Evolutionary conservation across 1,140 invertebrate genomes (phyloP), one percentile per base, ranked within the genome.

Genomic region (Triops cancriformis): DNA sequence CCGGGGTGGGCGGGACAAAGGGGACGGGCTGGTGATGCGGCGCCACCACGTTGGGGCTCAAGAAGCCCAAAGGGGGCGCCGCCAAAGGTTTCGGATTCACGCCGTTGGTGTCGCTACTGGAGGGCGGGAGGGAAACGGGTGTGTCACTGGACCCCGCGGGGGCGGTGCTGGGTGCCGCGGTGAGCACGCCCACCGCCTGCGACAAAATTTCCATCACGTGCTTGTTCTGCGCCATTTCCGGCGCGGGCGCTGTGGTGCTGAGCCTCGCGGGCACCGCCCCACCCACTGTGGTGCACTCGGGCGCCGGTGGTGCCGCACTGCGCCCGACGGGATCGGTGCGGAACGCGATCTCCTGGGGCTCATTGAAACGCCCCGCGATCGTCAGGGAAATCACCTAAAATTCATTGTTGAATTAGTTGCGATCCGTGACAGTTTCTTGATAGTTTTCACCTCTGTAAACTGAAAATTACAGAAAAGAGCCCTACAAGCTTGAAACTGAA

Each of bases 371-470:
- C 76, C 90, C 88, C 81, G 92, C 93, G 85, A 97, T 88, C 81
- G 94, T 92, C 81, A 97, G 87, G 72, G 94, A 95, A 85, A 97
- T 95, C 73, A 91, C 87, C 89, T 90, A 79, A 4, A 37, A 37
- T 37, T 37, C 7, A 37, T n/a, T n/a, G n/a, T n/a, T n/a, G n/a
- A n/a, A n/a, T n/a, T n/a, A n/a, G n/a, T n/a, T n/a, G n/a, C n/a
- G n/a, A n/a, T n/a, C n/a, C n/a, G n/a, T n/a, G n/a, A n/a, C n/a
- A n/a, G n/a, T n/a, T n/a, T n/a, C n/a, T n/a, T n/a, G n/a, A n/a
- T n/a, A n/a, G n/a, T n/a, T n/a, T n/a, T n/a, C n/a, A n/a, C n/a
- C n/a, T n/a, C n/a, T n/a, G n/a, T n/a, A n/a, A n/a, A n/a, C n/a
- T n/a, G n/a, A n/a, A n/a, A n/a, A n/a, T n/a, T n/a, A n/a, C n/a